Percentiles rank a stretch among this genome's conserved stretches.
Evolutionary conservation across 2,797 vertebrate genomes (phyloP).

Genomic region (Atherinosoma microstoma): DNA sequence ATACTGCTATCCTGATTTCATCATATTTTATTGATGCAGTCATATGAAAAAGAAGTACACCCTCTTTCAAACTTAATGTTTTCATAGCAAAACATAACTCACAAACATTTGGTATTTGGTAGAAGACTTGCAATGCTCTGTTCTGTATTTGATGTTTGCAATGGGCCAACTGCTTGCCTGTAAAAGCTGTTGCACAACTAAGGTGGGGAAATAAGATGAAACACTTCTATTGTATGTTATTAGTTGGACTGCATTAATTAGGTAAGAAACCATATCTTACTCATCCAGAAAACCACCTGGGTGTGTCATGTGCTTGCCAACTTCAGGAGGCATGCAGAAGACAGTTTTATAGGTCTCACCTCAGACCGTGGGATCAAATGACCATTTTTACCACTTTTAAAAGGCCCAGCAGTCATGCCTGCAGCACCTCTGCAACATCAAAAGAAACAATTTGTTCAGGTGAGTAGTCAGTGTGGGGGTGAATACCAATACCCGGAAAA

Average conservation of each 20-base stretch:
- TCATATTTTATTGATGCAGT: no score
- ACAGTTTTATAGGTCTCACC: constrained; percentile 38
- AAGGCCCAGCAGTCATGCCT: constrained; percentile 42
- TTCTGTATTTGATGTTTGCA: no score
- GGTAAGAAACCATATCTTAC: constrained; percentile 33
- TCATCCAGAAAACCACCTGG: constrained; percentile 33
- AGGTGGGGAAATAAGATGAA: neutral
- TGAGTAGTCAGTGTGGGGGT: constrained; percentile 24
- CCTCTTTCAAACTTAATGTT: no score
- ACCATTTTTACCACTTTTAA: constrained; percentile 22
- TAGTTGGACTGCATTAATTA: constrained; percentile 7
- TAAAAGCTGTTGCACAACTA: neutral
- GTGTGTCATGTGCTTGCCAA: constrained; percentile 25
- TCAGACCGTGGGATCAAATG: constrained; percentile 39
- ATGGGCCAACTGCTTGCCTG: neutral
- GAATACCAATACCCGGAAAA: neutral
- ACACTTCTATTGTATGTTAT: neutral
- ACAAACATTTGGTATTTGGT: no score
- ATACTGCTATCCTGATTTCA: no score
- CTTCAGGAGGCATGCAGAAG: constrained; percentile 21
- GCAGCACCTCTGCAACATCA: constrained; percentile 57
- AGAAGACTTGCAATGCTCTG: no score
- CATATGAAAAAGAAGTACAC: no score
- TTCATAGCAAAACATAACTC: no score
- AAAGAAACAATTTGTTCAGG: constrained; percentile 45